phyloP scores from a whole-genome alignment of 2,113 vertebrate species.

The Mixornis gularis region DNA sequence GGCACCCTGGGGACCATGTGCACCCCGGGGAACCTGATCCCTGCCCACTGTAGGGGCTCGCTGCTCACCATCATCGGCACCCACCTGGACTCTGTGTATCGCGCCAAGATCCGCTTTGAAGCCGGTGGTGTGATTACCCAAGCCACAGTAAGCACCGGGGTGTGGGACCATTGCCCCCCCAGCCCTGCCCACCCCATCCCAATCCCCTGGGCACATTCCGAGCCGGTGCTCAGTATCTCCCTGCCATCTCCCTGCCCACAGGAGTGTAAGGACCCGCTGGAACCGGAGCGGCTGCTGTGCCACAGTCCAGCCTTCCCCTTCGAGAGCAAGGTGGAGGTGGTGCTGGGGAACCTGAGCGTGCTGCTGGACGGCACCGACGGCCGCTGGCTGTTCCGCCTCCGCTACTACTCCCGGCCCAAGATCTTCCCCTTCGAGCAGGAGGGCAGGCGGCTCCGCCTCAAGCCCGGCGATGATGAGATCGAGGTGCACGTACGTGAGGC shows the following conservation, averaged over 20 bases:
- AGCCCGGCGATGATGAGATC: slow-evolving; percentile 76
- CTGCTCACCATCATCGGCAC: slow-evolving; percentile 79
- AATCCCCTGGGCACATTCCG: neutral
- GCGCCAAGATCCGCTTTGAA: slow-evolving; percentile 33
- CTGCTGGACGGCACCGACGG: slow-evolving; percentile 75
- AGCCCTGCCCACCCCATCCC: neutral
- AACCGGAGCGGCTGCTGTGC: slow-evolving; percentile 74
- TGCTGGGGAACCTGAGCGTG: slow-evolving; percentile 76
- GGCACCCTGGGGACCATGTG: neutral
- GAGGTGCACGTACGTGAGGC: slow-evolving; percentile 77
- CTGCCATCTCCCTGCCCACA: neutral
- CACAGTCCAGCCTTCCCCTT: slow-evolving; percentile 72
- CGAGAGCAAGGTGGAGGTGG: slow-evolving; percentile 64
- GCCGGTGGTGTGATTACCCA: neutral
- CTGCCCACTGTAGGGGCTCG: slow-evolving; percentile 72
- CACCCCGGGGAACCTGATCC: neutral
- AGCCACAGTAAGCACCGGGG: neutral
- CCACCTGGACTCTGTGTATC: slow-evolving; percentile 85
- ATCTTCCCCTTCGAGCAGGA: slow-evolving; percentile 71
- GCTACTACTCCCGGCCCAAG: slow-evolving; percentile 75
- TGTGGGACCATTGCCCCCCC: neutral
- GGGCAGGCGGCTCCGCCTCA: slow-evolving; percentile 65
- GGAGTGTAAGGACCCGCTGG: slow-evolving; percentile 69
- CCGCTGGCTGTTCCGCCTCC: slow-evolving; percentile 72
- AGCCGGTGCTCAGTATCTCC: neutral